Conservation (phyloP, 1,140 invertebrate species). For the Camponotus vicinus region DNA sequence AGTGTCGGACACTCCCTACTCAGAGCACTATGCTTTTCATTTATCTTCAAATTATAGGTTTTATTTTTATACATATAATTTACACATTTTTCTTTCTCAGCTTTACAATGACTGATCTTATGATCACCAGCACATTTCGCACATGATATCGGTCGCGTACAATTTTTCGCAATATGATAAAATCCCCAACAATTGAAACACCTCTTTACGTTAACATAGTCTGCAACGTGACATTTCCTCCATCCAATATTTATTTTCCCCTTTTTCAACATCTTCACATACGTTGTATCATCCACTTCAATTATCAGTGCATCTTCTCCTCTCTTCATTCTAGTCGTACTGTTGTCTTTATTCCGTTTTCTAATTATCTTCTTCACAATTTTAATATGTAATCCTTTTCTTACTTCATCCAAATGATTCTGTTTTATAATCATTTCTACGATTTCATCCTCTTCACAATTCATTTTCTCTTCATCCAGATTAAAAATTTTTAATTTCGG, state of each 20-base stretch:
- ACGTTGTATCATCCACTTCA: too few species aligned
- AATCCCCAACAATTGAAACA: background rate
- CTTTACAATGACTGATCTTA: background rate
- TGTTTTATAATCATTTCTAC: too few species aligned
- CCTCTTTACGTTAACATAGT: background rate
- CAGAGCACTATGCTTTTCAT: background rate
- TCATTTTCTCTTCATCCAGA: too few species aligned
- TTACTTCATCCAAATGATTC: too few species aligned
- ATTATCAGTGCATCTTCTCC: too few species aligned
- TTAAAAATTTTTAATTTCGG: too few species aligned
- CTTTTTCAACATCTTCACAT: too few species aligned
- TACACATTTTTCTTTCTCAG: background rate
- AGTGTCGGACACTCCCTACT: background rate
- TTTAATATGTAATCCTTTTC: too few species aligned
- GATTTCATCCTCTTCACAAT: too few species aligned
- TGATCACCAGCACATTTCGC: background rate
- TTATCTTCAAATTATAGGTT: background rate
- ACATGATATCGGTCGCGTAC: background rate
- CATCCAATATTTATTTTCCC: background rate
- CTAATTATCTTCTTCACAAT: too few species aligned
- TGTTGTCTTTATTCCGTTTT: too few species aligned
- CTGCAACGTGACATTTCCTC: background rate
- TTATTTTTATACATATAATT: slow-evolving; percentile 9
- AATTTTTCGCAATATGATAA: slow-evolving; percentile 14
- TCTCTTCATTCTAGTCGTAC: too few species aligned